Percentiles rank a stretch among this genome's conserved stretches.
Conservation (phyloP, 1,140 invertebrate species). For the Drosophila obscura region DNA sequence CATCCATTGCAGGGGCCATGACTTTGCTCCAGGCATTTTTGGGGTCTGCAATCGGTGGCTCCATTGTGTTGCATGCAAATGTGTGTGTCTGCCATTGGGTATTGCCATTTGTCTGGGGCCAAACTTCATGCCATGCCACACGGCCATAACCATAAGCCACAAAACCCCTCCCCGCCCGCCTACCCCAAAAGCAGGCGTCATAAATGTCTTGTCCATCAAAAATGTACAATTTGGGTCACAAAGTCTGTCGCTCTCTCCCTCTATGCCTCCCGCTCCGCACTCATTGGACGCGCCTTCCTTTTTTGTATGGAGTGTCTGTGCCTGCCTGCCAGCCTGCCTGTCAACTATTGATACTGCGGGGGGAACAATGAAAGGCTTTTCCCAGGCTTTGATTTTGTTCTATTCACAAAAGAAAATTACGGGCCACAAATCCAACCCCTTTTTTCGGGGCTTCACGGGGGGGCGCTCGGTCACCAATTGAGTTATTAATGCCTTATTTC, state of each 20-base stretch:
- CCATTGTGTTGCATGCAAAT: constrained; percentile 68
- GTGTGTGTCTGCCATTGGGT: constrained; percentile 35
- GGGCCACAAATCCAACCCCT: constrained; percentile 5
- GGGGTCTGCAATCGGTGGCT: constrained; percentile 43
- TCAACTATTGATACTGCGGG: constrained; percentile 54
- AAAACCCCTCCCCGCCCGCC: neutral
- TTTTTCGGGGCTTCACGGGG: no score
- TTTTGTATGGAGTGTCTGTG: neutral
- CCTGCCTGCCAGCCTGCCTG: constrained; percentile 2
- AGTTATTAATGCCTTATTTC: constrained; percentile 58
- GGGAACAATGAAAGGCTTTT: constrained; percentile 36
- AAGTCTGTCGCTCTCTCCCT: constrained; percentile 12
- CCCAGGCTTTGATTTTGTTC: constrained; percentile 57
- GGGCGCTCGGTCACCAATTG: constrained; percentile 21
- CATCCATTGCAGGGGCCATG: no score
- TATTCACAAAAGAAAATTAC: constrained; percentile 19
- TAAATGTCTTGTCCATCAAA: constrained; percentile 74
- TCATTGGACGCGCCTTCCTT: constrained; percentile 40
- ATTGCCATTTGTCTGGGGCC: constrained; percentile 20
- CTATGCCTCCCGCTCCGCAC: constrained; percentile 10
- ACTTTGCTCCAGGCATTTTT: constrained; percentile 1
- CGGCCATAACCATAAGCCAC: constrained; percentile 61
- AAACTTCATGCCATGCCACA: constrained; percentile 46
- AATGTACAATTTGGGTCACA: constrained; percentile 64
- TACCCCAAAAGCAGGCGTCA: constrained; percentile 34